Percentiles rank a stretch among this genome's conserved stretches.
phyloP scores from a whole-genome alignment of 2,888 invertebrate genomes.

The Elysia crispata region DNA sequence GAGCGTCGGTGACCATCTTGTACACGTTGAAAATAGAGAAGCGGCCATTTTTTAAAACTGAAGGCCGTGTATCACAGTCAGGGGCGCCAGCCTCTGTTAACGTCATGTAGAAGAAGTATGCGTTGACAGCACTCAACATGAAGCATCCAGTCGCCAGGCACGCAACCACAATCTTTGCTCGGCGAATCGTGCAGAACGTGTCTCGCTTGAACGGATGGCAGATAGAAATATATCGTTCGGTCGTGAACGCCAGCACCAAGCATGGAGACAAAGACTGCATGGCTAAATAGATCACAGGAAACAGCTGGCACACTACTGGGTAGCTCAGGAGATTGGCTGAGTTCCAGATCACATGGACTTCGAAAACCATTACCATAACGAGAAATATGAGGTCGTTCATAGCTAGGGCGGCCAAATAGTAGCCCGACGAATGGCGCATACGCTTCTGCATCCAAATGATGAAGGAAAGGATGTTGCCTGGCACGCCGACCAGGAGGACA shows the following conservation, averaged over 20 bases:
- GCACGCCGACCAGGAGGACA: conserved; percentile 69
- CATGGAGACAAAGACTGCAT: conserved; percentile 75
- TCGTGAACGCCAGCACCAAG: conserved; percentile 76
- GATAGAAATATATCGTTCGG: conserved; percentile 76
- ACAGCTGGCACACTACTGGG: conserved; percentile 73
- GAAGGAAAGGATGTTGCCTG: conserved; percentile 75
- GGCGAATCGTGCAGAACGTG: conserved; percentile 69
- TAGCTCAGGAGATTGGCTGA: conserved; percentile 57
- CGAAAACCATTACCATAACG: conserved; percentile 70
- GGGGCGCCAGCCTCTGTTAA: background rate
- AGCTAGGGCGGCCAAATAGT: conserved; percentile 76
- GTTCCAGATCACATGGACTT: conserved; percentile 71
- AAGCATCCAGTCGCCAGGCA: conserved; percentile 65
- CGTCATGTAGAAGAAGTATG: conserved; percentile 71
- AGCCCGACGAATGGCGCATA: conserved; percentile 77
- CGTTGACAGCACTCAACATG: conserved; percentile 70
- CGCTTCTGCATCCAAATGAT: conserved; percentile 75
- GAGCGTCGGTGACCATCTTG: conserved; percentile 73
- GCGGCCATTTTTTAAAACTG: conserved; percentile 56
- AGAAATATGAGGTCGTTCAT: conserved; percentile 74
- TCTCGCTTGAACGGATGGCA: conserved; percentile 76
- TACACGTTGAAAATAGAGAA: conserved; percentile 72
- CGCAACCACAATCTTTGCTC: conserved; percentile 70
- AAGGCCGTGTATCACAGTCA: no score
- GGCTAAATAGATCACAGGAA: conserved; percentile 71